phyloP scores from a whole-genome alignment of 2,888 invertebrate species.

The Caenorhabditis imperialis region DNA sequence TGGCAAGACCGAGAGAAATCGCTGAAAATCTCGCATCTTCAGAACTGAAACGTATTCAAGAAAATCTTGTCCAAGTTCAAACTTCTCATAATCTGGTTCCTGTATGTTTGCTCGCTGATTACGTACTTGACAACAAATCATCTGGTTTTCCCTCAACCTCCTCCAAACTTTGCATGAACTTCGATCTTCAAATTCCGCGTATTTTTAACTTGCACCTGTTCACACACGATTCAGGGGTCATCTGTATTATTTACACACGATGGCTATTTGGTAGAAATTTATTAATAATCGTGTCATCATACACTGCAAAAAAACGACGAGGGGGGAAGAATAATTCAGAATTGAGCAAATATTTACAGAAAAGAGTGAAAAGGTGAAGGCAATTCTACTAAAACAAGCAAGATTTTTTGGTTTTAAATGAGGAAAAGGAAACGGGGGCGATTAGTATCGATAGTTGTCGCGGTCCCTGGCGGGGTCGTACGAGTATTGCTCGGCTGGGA shows the following conservation, averaged over 20 bases:
- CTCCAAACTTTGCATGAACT: no score
- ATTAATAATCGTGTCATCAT: constrained; percentile 46
- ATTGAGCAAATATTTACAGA: constrained; percentile 61
- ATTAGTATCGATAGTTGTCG: constrained; percentile 61
- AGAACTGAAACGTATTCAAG: no score
- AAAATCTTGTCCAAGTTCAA: no score
- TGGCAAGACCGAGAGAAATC: no score
- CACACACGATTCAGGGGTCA: constrained; percentile 25
- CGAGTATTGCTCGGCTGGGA: constrained; percentile 58
- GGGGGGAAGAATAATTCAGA: background rate
- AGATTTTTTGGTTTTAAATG: constrained; percentile 17
- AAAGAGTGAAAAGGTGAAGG: constrained; percentile 6
- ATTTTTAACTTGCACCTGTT: background rate
- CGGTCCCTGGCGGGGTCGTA: constrained; percentile 60
- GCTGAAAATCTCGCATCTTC: no score
- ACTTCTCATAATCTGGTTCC: no score
- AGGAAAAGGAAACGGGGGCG: background rate
- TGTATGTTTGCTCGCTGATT: no score
- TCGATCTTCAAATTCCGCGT: background rate
- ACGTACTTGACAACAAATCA: constrained; percentile 36
- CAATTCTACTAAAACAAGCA: constrained; percentile 6
- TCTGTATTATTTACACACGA: constrained; percentile 25
- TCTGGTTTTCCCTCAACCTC: constrained; percentile 10
- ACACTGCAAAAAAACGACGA: background rate
- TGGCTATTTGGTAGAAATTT: constrained; percentile 38